A percentile compares a stretch with the other conserved stretches of the same genome.
Conservation (phyloP, 1,140 invertebrate species). For the Paralvinella palmiformis region DNA sequence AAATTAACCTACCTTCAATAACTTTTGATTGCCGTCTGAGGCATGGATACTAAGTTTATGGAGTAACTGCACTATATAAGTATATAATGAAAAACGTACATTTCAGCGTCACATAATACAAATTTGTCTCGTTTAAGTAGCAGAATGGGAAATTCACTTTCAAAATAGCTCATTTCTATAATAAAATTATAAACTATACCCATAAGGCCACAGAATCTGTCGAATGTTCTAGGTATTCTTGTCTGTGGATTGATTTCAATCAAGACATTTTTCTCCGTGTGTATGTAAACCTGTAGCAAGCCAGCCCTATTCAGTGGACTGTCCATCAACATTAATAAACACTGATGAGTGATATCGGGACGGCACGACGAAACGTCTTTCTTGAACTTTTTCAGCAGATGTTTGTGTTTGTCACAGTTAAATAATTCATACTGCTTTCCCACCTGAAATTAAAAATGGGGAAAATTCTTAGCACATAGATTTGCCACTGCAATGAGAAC, state of each 20-base stretch:
- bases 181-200: constrained; percentile 69
- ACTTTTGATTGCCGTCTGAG: constrained; percentile 78
- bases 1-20: constrained; percentile 66
- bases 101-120: too few relatives aligned
- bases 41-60: constrained; percentile 91
- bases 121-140: too few relatives aligned
- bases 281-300: constrained; percentile 76
- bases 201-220: constrained; percentile 96
- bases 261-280: constrained; percentile 92
- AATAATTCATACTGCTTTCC: constrained; percentile 83
- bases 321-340: constrained; percentile 91
- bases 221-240: constrained; percentile 95
- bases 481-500: too few relatives aligned
- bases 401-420: constrained; percentile 87
- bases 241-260: constrained; percentile 99
- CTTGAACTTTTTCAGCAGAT: constrained; percentile 77
- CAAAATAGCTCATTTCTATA: too few relatives aligned
- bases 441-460: too few relatives aligned
- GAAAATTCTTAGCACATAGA: too few relatives aligned
- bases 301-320: constrained; percentile 89
- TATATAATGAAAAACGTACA: too few relatives aligned
- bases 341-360: constrained; percentile 91
- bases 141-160: too few relatives aligned
- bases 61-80: constrained; percentile 90
- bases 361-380: constrained; percentile 75